Evolutionary conservation across 1,140 invertebrate species (phyloP), one percentile per base, ranked within the genome.

Genomic region (Heliconius hewitsoni): DNA sequence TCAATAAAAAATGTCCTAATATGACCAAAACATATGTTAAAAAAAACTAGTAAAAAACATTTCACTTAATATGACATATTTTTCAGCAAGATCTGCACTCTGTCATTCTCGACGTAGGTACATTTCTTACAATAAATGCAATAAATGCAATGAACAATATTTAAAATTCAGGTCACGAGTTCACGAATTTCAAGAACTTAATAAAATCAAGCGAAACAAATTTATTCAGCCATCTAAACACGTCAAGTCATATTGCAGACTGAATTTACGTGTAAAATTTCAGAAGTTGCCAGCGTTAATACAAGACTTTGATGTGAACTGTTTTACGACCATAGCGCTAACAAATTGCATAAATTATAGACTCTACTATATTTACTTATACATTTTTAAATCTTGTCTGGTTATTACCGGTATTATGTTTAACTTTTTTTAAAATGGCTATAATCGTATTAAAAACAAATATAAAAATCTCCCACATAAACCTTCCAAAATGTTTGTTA

Each of bases 231-330:
- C 77, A 19, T 30, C 50, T 71, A 76, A 72, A 57, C 79, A 78
- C 55, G 71, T 77, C 72, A 74, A 79, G 74, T 79, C 74, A 81
- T 79, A 81, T 72, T 74, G 76, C 77, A 71, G 78, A 76, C 60
- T 75, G 75, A 84, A 83, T 83, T 86, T 83, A 83, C 81, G 81
- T 82, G 57, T 70, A 72, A 78, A 81, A 80, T 80, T 74, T 76
- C 75, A 70, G 71, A 80, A 76, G 70, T 75, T 74, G 42, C 76
- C 66, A 73, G 46, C 42, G 27, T 73, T 80, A 66, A 77, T 66
- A 39, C 74, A 8, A 30, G 30, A 55, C 42, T 80, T 76, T 76
- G 73, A 76, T 66, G 42, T 39, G 57, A 73, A 74, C 74, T 46
- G 71, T 76, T 72, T 73, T 50, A 76, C 74, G 71, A 70, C 76